Base-by-base conservation (phyloP, 2,888 invertebrate genomes). In the Luffia ferchaultella region DNA sequence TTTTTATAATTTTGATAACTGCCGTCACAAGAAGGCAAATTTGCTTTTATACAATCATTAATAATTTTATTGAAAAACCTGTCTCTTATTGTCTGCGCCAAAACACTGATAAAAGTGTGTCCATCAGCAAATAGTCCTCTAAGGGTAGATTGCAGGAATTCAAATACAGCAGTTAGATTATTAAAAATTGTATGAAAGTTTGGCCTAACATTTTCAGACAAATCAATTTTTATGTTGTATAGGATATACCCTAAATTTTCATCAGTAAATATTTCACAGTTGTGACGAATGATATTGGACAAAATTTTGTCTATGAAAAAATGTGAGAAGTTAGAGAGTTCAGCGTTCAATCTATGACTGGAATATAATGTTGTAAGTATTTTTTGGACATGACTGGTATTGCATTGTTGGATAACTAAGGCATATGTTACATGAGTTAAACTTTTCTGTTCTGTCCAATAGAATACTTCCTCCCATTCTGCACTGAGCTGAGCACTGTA, bases 391-490 rank as follows among this genome's bases (percentile, higher is more conserved):
- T 78, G 58, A 20, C 64, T 53, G 1, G 72, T 70, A 54, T 85
- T 84, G 60, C 73, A 76, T 56, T 80, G 80, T 54, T 79, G 74
- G 0, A 83, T 71, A 1, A 76, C 72, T 40, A 83, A 52, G 0
- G 78, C 76, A 52, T 76, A 82, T 0, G 71, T 73, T 1, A 76
- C 60, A 50, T 62, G 69, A 53, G 68, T 62, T 0, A 76, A 58
- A n/a, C 76, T 70, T 58, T 67, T 73, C 50, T 67, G 70, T 54
- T 78, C 75, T 0, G 70, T 67, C 82, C 82, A 83, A 30, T 66
- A 65, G 51, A 83, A 83, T 16, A 82, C 70, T 30, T 76, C 74
- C 51, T 82, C 78, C 82, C 80, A 82, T 61, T 83, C 80, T 18
- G 69, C 58, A 53, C 79, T 79, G n/a, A 82, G 55, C 45, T 79